These are phyloP conservation scores for Danio jaintianensis DNA, from an alignment of 2,797 vertebrate species.

Conservation along the genomic window DNA sequence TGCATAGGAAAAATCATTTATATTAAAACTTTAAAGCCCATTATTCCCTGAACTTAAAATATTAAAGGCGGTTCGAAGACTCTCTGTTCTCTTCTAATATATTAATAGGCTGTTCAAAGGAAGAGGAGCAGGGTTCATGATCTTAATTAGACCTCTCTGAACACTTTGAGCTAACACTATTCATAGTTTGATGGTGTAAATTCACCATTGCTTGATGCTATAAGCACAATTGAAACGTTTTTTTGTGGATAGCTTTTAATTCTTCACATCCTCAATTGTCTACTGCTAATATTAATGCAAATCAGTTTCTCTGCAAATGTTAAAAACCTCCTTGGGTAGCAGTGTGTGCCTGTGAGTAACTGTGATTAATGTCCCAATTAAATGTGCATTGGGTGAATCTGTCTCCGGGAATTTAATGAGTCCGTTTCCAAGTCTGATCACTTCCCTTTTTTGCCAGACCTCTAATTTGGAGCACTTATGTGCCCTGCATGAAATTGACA, in stretches of 20 bases:
- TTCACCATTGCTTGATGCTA: background rate
- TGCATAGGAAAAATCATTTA: background rate
- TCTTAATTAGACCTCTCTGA: background rate
- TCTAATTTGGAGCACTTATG: background rate
- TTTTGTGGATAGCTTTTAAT: background rate
- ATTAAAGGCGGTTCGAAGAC: background rate
- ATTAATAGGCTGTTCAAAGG: background rate
- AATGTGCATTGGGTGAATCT: conserved; percentile 13
- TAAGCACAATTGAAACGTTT: background rate
- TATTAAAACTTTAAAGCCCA: background rate
- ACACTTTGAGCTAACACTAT: background rate
- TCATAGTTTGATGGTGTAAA: background rate
- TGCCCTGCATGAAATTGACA: conserved; percentile 19
- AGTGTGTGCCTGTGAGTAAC: conserved; percentile 19
- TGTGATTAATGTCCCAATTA: conserved; percentile 47
- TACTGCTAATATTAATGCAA: conserved; percentile 17
- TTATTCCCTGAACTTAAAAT: background rate
- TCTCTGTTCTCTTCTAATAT: background rate
- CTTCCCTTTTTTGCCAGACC: conserved; percentile 18
- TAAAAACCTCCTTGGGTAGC: conserved; percentile 11
- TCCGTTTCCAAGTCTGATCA: conserved; percentile 21
- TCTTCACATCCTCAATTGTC: background rate
- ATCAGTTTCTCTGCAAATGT: conserved; percentile 4
- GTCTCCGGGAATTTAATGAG: conserved; percentile 39
- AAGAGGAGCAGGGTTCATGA: background rate